Evolutionary conservation across 2,888 invertebrate genomes (phyloP).

Genomic region (Sminthurides aquaticus): DNA sequence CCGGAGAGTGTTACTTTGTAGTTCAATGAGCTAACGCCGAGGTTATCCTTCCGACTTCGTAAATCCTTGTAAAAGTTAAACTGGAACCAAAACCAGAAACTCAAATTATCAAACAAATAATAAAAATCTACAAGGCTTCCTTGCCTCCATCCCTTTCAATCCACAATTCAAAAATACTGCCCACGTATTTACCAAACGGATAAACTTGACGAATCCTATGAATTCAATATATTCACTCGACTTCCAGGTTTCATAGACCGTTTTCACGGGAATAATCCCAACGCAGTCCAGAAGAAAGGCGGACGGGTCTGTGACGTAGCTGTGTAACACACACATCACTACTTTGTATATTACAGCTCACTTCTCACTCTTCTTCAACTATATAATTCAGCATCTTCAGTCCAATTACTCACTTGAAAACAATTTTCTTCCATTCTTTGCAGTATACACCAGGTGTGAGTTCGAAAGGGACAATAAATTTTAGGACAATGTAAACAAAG

Average conservation of each 20-base stretch:
- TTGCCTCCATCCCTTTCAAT: background rate
- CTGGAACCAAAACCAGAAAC: background rate
- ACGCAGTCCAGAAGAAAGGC: constrained; percentile 8
- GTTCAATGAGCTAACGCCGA: constrained; percentile 28
- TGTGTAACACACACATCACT: too few species aligned
- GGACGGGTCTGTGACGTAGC: constrained; percentile 4
- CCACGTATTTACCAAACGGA: constrained; percentile 16
- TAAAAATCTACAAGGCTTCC: background rate
- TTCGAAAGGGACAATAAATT: constrained; percentile 28
- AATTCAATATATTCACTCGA: background rate
- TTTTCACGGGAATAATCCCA: background rate
- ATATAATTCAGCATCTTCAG: too few species aligned
- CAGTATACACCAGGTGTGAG: constrained; percentile 19
- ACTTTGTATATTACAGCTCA: too few species aligned
- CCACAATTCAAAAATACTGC: too few species aligned
- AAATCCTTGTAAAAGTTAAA: constrained; percentile 26
- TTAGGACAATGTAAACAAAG: constrained; percentile 23
- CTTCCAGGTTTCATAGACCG: background rate
- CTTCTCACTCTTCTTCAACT: too few species aligned
- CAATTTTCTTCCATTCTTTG: constrained; percentile 10
- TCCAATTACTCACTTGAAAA: constrained; percentile 5
- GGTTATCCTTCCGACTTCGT: constrained; percentile 23
- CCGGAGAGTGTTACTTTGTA: constrained; percentile 31
- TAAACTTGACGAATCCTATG: constrained; percentile 9
- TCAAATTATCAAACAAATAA: background rate